A percentile compares a stretch with the other conserved stretches of the same genome.
Conservation (phyloP, 2,113 vertebrate genomes). For the Fulica atra region DNA sequence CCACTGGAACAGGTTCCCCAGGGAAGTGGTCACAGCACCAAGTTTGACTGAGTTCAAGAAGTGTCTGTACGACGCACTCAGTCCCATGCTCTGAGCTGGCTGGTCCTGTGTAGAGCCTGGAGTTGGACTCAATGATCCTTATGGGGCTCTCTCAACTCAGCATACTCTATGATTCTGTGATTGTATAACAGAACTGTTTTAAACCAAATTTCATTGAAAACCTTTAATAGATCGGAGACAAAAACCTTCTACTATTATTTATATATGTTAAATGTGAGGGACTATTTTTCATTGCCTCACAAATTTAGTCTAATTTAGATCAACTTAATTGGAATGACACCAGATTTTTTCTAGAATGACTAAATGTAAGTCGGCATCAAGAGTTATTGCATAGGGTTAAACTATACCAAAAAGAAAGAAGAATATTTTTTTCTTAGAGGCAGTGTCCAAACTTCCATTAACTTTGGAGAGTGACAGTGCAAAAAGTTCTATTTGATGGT, state of each 20-base stretch:
- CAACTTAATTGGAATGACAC: not conserved
- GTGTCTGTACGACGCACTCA: too few relatives aligned
- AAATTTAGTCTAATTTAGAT: not conserved
- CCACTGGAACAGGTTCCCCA: too few relatives aligned
- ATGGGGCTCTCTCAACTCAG: too few relatives aligned
- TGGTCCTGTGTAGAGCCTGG: too few relatives aligned
- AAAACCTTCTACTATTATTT: not conserved
- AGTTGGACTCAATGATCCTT: too few relatives aligned
- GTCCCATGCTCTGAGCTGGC: too few relatives aligned
- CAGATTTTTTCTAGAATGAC: not conserved
- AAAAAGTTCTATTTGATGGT: not conserved
- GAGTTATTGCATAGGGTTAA: not conserved
- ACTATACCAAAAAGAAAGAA: not conserved
- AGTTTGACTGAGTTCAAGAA: too few relatives aligned
- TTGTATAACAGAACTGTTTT: not conserved
- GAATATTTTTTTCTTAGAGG: not conserved
- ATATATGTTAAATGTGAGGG: not conserved
- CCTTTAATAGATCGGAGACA: not conserved
- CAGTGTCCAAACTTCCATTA: not conserved
- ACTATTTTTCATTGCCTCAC: not conserved
- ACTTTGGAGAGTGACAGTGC: not conserved
- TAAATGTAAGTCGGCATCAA: not conserved
- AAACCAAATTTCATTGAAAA: not conserved
- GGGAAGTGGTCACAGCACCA: too few relatives aligned
- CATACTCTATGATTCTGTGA: too few relatives aligned